These are phyloP conservation scores for Drosophila paranaensis DNA, from an alignment of 2,888 invertebrate species.

Conservation along the genomic window DNA sequence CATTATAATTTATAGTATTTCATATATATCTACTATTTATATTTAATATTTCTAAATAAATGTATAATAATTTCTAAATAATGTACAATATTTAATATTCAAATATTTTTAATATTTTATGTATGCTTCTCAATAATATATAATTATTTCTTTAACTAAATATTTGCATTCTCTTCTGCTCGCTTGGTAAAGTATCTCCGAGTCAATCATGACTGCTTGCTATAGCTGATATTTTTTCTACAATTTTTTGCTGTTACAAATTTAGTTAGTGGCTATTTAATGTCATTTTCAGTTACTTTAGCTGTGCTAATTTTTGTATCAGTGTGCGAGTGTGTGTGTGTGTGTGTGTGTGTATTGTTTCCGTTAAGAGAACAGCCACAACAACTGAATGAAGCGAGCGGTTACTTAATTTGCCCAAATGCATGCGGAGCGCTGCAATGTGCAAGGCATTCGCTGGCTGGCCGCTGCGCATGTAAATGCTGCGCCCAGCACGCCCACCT, in stretches of 20 bases:
- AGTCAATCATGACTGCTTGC: background rate
- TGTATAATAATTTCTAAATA: too few species aligned
- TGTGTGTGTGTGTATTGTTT: background rate
- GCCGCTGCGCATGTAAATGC: conserved; percentile 34
- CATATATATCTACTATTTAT: too few species aligned
- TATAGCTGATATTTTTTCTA: background rate
- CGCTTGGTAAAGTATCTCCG: background rate
- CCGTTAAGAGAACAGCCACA: background rate
- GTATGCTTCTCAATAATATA: too few species aligned
- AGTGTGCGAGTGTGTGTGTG: background rate
- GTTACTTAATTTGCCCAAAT: conserved; percentile 35
- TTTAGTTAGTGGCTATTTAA: conserved; percentile 32
- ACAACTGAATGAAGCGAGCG: conserved; percentile 16
- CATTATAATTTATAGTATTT: too few species aligned
- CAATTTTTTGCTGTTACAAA: background rate
- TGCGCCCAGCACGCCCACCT: conserved; percentile 55
- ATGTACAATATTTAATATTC: background rate
- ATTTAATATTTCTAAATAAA: too few species aligned
- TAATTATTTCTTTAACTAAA: too few species aligned
- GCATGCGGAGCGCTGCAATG: conserved; percentile 21
- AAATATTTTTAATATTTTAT: background rate
- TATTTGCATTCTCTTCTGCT: background rate
- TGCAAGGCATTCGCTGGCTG: conserved; percentile 21
- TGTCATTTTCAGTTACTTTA: conserved; percentile 40
- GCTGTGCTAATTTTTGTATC: conserved; percentile 27